Conservation (phyloP, 2,113 vertebrate genomes). For the Leuciscus idus region DNA sequence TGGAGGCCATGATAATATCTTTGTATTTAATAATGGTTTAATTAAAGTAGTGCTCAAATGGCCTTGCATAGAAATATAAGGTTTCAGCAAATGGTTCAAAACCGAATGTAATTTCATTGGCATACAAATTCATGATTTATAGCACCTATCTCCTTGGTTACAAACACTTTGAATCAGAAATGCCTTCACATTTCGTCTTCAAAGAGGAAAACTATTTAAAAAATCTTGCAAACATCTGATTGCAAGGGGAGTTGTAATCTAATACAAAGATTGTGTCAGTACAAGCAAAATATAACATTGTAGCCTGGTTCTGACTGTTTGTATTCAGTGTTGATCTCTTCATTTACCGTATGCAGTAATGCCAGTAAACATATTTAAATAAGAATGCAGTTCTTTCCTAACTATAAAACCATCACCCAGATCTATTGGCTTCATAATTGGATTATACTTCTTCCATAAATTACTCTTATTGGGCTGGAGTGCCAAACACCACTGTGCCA, state of each 20-base stretch:
- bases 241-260: neutral
- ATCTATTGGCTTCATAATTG: neutral
- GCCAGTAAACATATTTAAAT: constrained; percentile 19
- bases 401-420: constrained; percentile 6
- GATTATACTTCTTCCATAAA: constrained; percentile 4
- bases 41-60: constrained; percentile 67
- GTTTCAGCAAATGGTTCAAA: neutral
- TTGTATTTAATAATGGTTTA: constrained; percentile 73
- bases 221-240: neutral
- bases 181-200: neutral
- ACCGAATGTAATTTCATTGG: neutral
- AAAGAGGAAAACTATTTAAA: neutral
- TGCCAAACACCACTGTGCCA: neutral
- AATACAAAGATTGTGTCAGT: neutral
- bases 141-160: neutral
- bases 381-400: neutral
- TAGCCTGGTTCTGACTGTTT: neutral
- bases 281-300: neutral
- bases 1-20: constrained; percentile 70
- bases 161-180: neutral
- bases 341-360: too few relatives aligned
- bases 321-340: constrained; percentile 1
- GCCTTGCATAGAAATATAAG: constrained; percentile 3
- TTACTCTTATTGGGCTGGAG: neutral
- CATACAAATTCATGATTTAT: neutral